Evolutionary conservation across 2,797 vertebrate species (phyloP).

Genomic region (Eurystomus glaucurus): DNA sequence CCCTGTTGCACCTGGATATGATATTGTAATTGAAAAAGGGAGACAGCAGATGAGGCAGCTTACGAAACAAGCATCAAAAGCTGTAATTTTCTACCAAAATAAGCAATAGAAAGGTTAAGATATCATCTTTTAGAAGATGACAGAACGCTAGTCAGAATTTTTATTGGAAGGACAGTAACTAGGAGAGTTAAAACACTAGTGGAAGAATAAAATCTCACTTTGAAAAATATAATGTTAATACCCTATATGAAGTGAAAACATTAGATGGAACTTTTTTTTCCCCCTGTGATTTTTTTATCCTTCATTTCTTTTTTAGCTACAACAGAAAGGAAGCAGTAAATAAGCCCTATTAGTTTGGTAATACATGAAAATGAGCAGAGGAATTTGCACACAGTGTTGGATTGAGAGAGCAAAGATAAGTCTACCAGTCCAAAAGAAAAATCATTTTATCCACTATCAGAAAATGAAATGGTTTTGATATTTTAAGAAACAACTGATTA

Average conservation of each 20-base stretch:
- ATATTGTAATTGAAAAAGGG: not conserved
- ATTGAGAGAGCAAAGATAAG: not conserved
- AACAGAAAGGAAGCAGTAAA: not conserved
- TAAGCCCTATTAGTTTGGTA: not conserved
- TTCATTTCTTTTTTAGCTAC: not conserved
- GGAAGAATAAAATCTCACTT: not conserved
- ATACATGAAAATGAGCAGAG: not conserved
- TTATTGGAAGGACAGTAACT: not conserved
- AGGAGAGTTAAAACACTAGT: not conserved
- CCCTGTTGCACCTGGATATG: not conserved
- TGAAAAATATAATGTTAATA: not conserved
- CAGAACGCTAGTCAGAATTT: not conserved
- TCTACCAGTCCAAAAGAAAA: not conserved
- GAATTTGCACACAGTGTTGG: not conserved
- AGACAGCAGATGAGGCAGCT: not conserved
- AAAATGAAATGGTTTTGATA: not conserved
- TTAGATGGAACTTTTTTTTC: not conserved
- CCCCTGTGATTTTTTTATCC: accelerated
- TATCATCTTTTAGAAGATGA: not conserved
- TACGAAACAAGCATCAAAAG: not conserved
- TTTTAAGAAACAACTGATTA: not conserved
- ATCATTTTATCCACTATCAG: not conserved
- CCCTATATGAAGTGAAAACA: not conserved
- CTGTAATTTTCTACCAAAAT: not conserved
- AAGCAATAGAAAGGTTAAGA: not conserved